phyloP scores from a whole-genome alignment of 1,140 invertebrate genomes.

The Rhynchophorus ferrugineus region DNA sequence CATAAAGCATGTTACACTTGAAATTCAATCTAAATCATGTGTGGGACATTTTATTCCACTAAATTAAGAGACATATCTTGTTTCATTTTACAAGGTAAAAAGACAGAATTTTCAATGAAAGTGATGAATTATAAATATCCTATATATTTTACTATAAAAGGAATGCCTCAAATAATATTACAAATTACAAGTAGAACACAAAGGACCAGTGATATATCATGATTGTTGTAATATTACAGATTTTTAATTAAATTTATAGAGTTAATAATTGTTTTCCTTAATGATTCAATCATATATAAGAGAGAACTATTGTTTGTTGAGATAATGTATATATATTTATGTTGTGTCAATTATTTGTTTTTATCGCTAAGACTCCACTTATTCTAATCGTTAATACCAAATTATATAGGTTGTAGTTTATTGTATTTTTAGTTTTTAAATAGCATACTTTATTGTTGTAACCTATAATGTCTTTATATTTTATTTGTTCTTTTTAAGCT shows the following conservation, averaged over 20 bases:
- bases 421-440: constrained; percentile 7
- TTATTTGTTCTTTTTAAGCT: too few relatives aligned
- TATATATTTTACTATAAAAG: too few relatives aligned
- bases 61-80: too few relatives aligned
- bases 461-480: too few relatives aligned
- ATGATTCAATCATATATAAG: not conserved
- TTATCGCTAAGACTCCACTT: constrained; percentile 6
- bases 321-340: constrained; percentile 2
- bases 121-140: too few relatives aligned
- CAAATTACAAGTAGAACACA: not conserved
- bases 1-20: too few relatives aligned
- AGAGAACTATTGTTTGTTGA: not conserved
- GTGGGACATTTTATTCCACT: too few relatives aligned
- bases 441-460: too few relatives aligned
- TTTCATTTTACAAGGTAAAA: too few relatives aligned
- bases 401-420: constrained; percentile 10
- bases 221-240: not conserved
- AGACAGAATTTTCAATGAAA: too few relatives aligned
- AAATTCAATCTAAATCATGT: too few relatives aligned
- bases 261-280: not conserved
- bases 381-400: constrained; percentile 21
- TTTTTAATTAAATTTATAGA: not conserved
- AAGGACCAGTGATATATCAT: constrained; percentile 3
- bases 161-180: too few relatives aligned
- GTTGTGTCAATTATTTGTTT: not conserved